Evolutionary conservation across 2,113 vertebrate species (phyloP).

Genomic region (Mesocricetus auratus): DNA sequence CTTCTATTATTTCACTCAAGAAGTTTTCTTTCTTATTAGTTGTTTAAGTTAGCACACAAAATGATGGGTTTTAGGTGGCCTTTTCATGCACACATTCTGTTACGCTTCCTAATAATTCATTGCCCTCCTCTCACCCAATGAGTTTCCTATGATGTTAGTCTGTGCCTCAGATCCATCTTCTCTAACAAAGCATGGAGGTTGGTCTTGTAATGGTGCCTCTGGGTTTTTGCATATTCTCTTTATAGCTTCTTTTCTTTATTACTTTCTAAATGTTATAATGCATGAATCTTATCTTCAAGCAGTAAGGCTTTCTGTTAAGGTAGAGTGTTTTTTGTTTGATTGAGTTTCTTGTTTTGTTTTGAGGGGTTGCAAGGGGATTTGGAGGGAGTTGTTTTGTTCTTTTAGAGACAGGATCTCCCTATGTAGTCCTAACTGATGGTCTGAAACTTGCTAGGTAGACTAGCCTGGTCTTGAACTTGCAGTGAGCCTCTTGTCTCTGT

Average conservation of each 20-base stretch:
- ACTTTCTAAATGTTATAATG: background rate
- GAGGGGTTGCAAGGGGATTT: background rate
- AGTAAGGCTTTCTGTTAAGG: background rate
- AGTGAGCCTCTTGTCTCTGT: background rate
- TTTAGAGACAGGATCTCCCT: background rate
- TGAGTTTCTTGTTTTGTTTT: background rate
- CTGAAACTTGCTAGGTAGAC: background rate
- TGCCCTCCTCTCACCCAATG: background rate
- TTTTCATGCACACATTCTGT: background rate
- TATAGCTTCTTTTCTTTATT: background rate
- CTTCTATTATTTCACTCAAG: background rate
- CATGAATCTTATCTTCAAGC: background rate
- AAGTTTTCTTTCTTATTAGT: background rate
- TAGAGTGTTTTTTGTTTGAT: background rate
- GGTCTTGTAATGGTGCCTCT: background rate
- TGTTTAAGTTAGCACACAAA: background rate
- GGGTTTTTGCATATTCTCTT: background rate
- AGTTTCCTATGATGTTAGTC: background rate
- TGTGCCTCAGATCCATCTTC: background rate
- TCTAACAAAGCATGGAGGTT: background rate
- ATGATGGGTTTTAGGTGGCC: background rate
- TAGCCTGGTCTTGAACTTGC: background rate
- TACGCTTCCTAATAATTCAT: background rate
- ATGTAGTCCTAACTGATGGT: background rate
- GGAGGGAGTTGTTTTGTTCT: background rate